These are phyloP conservation scores for Microcebus lehilahytsara DNA, from an alignment of 2,113 vertebrate species.

Conservation along the genomic window DNA sequence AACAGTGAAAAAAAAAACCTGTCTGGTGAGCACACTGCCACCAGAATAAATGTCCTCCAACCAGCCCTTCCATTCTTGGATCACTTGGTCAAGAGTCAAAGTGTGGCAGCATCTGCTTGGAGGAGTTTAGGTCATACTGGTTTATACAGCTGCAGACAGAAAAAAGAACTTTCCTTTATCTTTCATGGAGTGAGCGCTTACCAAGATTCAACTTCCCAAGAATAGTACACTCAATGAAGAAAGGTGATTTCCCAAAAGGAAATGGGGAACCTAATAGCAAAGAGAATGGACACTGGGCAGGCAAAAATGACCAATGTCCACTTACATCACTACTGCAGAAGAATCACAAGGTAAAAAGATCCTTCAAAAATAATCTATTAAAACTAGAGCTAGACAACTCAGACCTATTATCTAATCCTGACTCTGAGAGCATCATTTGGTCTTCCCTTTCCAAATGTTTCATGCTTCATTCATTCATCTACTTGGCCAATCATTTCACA, in stretches of 20 bases:
- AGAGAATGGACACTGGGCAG: neutral
- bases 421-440: neutral
- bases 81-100: neutral
- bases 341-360: neutral
- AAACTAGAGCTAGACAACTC: neutral
- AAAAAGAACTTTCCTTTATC: neutral
- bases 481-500: neutral
- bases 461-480: neutral
- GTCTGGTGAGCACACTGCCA: neutral
- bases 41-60: neutral
- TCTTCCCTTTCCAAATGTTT: neutral
- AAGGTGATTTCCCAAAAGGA: neutral
- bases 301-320: neutral
- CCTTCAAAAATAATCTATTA: neutral
- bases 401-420: neutral
- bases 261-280: neutral
- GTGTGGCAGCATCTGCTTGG: neutral
- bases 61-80: neutral
- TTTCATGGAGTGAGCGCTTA: neutral
- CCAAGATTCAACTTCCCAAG: neutral
- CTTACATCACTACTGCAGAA: neutral
- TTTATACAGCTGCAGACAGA: neutral
- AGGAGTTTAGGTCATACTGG: neutral
- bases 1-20: slow-evolving; percentile 80
- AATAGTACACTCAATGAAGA: neutral